These are phyloP conservation scores for Bufotes viridis DNA, from an alignment of 2,797 vertebrate genomes.

Conservation along the genomic window DNA sequence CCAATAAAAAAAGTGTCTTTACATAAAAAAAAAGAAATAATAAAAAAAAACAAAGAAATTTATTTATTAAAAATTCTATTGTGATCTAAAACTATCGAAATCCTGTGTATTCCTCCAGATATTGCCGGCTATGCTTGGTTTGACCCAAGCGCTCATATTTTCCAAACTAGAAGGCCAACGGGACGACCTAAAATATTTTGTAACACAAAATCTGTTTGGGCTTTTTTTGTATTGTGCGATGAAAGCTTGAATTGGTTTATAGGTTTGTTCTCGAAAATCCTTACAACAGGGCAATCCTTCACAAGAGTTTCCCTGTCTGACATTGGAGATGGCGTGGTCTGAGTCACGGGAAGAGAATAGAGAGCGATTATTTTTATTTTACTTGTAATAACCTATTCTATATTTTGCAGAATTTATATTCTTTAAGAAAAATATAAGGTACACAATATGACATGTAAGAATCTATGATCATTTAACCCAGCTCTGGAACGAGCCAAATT, in stretches of 20 bases:
- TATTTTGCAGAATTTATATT: conserved; percentile 72
- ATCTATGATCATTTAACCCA: conserved; percentile 88
- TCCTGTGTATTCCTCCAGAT: conserved; percentile 89
- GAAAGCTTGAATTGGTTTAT: conserved; percentile 81
- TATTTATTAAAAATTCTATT: conserved; percentile 99
- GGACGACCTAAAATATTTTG: neutral
- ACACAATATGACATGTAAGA: conserved; percentile 86
- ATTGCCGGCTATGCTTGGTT: conserved; percentile 84
- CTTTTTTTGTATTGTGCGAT: conserved; percentile 38
- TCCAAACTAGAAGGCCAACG: conserved; percentile 52
- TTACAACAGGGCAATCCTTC: neutral
- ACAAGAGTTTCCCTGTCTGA: conserved; percentile 66
- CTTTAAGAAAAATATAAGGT: conserved; percentile 80
- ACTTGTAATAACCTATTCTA: conserved; percentile 89
- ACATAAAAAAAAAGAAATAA: conserved; percentile 84
- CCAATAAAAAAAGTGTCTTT: conserved; percentile 90
- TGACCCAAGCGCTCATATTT: conserved; percentile 78
- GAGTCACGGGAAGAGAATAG: conserved; percentile 78
- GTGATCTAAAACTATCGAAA: conserved; percentile 97
- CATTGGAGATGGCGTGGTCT: conserved; percentile 73
- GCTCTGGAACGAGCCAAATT: conserved; percentile 92
- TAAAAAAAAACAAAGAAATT: conserved; percentile 82
- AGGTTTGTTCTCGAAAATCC: conserved; percentile 73
- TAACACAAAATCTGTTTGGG: conserved; percentile 17
- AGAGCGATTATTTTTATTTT: conserved; percentile 79